A percentile compares a stretch with the other conserved stretches of the same genome.
Conservation (phyloP, 2,888 invertebrate species). For the Anorthoa munda region DNA sequence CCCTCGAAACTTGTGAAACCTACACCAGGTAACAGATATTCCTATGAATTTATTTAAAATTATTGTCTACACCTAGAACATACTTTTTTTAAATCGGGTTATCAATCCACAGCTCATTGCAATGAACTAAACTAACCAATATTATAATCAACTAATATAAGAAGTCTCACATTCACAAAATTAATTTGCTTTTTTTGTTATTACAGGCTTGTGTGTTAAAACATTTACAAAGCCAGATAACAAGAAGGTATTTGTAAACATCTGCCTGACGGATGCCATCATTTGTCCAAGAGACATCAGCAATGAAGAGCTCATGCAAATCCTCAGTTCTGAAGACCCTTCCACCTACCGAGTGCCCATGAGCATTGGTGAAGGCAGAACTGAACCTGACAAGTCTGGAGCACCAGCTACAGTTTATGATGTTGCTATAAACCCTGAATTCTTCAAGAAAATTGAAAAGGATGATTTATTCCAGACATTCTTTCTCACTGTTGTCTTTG, state of each 20-base stretch:
- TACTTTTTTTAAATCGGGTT: too few relatives aligned
- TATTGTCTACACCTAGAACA: too few relatives aligned
- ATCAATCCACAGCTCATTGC: too few relatives aligned
- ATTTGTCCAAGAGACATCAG: constrained; percentile 94
- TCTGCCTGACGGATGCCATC: constrained; percentile 95
- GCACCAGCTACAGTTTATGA: constrained; percentile 94
- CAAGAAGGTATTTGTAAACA: constrained; percentile 96
- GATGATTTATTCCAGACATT: constrained; percentile 94
- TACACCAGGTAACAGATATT: constrained; percentile 90
- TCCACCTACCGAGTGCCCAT: constrained; percentile 95
- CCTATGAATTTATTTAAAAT: too few relatives aligned
- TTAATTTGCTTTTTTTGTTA: background rate
- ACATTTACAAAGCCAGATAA: constrained; percentile 92
- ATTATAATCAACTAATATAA: too few relatives aligned
- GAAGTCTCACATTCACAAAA: background rate
- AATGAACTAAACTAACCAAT: too few relatives aligned
- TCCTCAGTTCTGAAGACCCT: constrained; percentile 93
- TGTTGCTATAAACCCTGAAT: constrained; percentile 95
- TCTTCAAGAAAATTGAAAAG: constrained; percentile 94
- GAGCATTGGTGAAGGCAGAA: constrained; percentile 96
- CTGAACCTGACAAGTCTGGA: constrained; percentile 95
- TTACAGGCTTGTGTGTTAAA: constrained; percentile 95
- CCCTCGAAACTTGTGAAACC: constrained; percentile 93
- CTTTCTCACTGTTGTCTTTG: constrained; percentile 94
- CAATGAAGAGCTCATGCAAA: constrained; percentile 93